Evolutionary conservation across 2,888 invertebrate genomes (phyloP), one percentile per base, ranked within the genome.

Genomic region (Melangyna quadrimaculata): DNA sequence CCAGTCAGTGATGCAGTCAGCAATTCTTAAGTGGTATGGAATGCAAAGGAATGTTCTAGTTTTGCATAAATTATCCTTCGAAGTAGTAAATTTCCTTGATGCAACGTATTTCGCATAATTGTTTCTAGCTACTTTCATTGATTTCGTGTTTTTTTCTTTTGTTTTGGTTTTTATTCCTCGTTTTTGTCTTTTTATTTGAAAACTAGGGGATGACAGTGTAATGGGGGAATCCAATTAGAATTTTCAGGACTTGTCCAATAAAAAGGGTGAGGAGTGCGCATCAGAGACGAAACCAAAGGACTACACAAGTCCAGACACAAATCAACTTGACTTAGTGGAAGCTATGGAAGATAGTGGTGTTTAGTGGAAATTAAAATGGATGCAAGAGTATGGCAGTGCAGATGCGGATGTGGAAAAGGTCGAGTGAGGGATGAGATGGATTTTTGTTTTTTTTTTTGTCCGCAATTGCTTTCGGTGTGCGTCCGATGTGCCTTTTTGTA

Each of bases 61-160:
- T 80, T 80, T 77, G 71, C 80, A 84, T 84, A 80, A 84, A 84
- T 80, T 84, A 84, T 75, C 67, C 71, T 53, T 61, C 24, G 32
- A 63, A 53, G 75, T 37, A 75, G 67, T 80, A 84, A 72, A 71
- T 80, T 67, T 48, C n/a, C 35, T 17, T 27, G 45, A 67, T 84
- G 84, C 80, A 80, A 75, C 71, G 61, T 67, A 67, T 55, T 84
- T 75, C 71, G 65, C 71, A 75, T 80, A 84, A 86, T 81, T 80
- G 69, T 80, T 80, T 75, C 10, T 59, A 40, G 43, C n/a, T 70
- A 65, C 43, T 55, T 74, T 55, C 51, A 43, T 8, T 27, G 67
- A 55, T 35, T 63, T 45, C 53, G n/a, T 45, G 14, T 24, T 63
- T 24, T 63, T 51, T 40, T 45, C n/a, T n/a, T n/a, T n/a, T n/a